A percentile compares a stretch with the other conserved stretches of the same genome.
These are phyloP conservation scores for Pseudanteris insignis DNA, from an alignment of 2,888 invertebrate species.

Conservation along the genomic window DNA sequence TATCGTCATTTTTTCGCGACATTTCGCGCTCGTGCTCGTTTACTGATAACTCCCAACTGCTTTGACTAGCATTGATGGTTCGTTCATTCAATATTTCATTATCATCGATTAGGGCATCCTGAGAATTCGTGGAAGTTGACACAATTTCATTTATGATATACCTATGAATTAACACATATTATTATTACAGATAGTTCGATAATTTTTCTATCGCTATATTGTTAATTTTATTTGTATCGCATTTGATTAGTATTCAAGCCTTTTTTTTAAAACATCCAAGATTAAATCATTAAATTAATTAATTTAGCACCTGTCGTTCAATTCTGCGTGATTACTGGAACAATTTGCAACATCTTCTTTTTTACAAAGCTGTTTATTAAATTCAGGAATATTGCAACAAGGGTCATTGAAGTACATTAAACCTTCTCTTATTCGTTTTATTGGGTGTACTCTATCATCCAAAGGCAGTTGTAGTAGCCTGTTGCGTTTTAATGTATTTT, in stretches of 20 bases:
- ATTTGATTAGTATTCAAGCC: no score
- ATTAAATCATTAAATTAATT: no score
- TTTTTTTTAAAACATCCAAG: no score
- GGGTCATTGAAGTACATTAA: conserved; percentile 59
- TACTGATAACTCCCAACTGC: conserved; percentile 61
- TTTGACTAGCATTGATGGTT: conserved; percentile 64
- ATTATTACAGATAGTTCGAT: no score
- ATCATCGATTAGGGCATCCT: conserved; percentile 62
- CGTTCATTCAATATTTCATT: conserved; percentile 56
- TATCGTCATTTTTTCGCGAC: conserved; percentile 47
- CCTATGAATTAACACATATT: no score
- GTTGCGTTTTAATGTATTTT: conserved; percentile 63
- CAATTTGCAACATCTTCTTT: conserved; percentile 53
- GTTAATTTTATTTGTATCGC: no score
- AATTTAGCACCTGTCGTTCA: conserved; percentile 58
- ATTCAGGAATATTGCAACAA: conserved; percentile 52
- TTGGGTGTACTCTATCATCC: conserved; percentile 83
- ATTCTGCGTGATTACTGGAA: conserved; percentile 56
- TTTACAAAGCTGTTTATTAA: conserved; percentile 57
- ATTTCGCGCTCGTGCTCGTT: conserved; percentile 55
- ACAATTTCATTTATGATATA: conserved; percentile 56
- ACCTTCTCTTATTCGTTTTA: conserved; percentile 84
- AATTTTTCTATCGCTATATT: no score
- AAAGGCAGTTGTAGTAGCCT: conserved; percentile 66
- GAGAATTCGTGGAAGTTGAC: conserved; percentile 58